Conservation (phyloP, 2,113 vertebrate genomes). For the Hydropotes inermis region DNA sequence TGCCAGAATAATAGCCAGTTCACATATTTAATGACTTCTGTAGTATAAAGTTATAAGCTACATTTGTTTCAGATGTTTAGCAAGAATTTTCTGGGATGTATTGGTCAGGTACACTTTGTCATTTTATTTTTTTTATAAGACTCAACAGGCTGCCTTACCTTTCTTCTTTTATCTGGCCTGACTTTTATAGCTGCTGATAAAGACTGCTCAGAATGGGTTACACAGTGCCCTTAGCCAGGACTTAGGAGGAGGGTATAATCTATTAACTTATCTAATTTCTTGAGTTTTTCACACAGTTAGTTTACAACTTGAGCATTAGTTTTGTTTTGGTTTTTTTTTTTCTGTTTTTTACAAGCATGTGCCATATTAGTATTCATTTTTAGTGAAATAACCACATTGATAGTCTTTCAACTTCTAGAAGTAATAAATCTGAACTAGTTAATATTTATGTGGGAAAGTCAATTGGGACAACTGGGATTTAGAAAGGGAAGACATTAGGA, state of each 20-base stretch:
- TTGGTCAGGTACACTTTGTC: background rate
- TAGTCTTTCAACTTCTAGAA: background rate
- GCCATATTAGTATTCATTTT: background rate
- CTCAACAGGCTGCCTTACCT: background rate
- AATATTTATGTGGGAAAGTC: background rate
- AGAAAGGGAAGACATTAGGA: background rate
- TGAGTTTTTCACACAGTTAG: background rate
- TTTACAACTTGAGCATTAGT: conserved; percentile 38
- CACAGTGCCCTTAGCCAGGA: background rate
- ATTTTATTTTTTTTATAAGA: conserved; percentile 35
- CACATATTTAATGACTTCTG: background rate
- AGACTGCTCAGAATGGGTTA: background rate
- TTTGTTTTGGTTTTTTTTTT: background rate
- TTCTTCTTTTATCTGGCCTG: background rate
- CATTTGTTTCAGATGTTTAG: conserved; percentile 14
- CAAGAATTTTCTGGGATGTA: background rate
- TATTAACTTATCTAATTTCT: conserved; percentile 16
- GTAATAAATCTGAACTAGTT: background rate
- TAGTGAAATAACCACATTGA: background rate
- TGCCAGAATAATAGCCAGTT: background rate
- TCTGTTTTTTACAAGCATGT: background rate
- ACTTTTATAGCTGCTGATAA: background rate
- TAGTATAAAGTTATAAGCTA: background rate
- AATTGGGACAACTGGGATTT: conserved; percentile 1
- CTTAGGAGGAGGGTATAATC: background rate